Conservation (phyloP, 2,797 vertebrate species). For the Diplodus puntazzo region DNA sequence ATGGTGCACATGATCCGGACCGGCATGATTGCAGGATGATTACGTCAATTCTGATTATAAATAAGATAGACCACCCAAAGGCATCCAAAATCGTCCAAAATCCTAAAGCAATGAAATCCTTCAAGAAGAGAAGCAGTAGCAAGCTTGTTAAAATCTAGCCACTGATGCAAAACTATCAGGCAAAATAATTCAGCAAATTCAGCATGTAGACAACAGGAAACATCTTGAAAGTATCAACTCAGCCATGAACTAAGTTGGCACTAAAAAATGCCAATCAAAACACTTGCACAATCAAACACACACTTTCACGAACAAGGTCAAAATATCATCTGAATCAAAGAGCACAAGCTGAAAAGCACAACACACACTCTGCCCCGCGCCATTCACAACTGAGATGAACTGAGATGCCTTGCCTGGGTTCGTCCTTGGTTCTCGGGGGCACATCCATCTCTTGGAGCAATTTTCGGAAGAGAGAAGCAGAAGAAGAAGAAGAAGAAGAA, state of each 20-base stretch:
- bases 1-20: constrained; percentile 96
- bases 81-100: constrained; percentile 14
- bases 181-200: background rate
- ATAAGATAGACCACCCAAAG: background rate
- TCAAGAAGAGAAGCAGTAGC: background rate
- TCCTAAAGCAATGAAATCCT: background rate
- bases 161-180: constrained; percentile 9
- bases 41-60: background rate
- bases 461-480: constrained; percentile 52
- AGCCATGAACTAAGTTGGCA: background rate
- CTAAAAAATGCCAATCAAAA: constrained; percentile 16
- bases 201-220: background rate
- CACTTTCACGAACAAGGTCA: constrained; percentile 32
- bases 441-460: constrained; percentile 63
- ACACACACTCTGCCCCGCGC: background rate
- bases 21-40: constrained; percentile 84
- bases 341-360: constrained; percentile 27
- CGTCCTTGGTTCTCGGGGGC: constrained; percentile 67
- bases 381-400: constrained; percentile 46
- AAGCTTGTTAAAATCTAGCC: constrained; percentile 10
- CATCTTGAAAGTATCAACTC: background rate
- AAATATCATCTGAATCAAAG: constrained; percentile 28
- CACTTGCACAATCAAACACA: background rate
- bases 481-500: constrained; percentile 32
- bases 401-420: constrained; percentile 42